Conservation (phyloP, 2,113 vertebrate genomes). For the Plecturocebus donacophilus region DNA sequence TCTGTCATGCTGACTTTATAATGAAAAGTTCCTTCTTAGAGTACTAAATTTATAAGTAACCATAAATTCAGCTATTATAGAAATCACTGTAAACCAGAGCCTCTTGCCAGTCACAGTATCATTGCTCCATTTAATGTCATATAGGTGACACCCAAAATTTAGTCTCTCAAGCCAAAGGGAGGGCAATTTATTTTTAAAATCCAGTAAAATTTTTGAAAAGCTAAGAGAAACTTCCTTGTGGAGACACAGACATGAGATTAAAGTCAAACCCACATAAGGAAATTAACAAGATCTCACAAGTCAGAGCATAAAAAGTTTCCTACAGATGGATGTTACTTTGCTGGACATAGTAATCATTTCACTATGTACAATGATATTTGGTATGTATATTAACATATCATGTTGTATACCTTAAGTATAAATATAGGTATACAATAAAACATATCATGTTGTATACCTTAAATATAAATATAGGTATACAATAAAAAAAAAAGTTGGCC, state of each 20-base stretch:
- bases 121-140: background rate
- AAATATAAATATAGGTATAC: background rate
- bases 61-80: background rate
- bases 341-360: background rate
- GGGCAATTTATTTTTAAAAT: background rate
- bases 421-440: background rate
- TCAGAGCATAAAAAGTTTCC: background rate
- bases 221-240: background rate
- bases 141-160: background rate
- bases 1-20: background rate
- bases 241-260: background rate
- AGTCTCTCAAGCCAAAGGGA: background rate
- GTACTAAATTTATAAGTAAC: background rate
- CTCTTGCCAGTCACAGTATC: background rate
- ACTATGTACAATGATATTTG: too few species aligned
- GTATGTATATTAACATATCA: background rate
- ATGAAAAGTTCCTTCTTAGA: background rate
- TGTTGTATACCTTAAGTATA: background rate
- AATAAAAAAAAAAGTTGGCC: background rate
- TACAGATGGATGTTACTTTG: background rate
- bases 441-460: background rate
- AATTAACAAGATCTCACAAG: background rate
- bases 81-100: background rate
- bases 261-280: background rate
- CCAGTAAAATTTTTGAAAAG: constrained; percentile 29